Evolutionary conservation across 2,888 invertebrate species (phyloP).

Genomic region (Leptopilina syphax): DNA sequence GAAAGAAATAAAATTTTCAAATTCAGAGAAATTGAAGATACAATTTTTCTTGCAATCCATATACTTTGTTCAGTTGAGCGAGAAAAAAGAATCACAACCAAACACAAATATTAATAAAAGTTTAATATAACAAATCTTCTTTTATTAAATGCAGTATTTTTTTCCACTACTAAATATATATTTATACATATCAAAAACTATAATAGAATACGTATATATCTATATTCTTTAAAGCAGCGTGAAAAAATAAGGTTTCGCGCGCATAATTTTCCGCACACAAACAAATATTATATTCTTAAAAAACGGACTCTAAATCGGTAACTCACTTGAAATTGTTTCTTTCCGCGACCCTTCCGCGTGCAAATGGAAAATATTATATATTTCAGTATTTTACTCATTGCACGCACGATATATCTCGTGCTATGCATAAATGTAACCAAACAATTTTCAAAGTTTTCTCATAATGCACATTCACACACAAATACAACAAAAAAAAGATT

Average conservation of each 20-base stretch:
- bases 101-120: too few species aligned
- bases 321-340: slow-evolving; percentile 19
- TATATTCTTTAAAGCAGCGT: slow-evolving; percentile 9
- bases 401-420: slow-evolving; percentile 28
- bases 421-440: slow-evolving; percentile 22
- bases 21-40: too few species aligned
- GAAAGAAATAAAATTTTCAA: too few species aligned
- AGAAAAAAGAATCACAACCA: too few species aligned
- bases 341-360: slow-evolving; percentile 28
- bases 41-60: too few species aligned
- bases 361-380: slow-evolving; percentile 19
- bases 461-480: background rate
- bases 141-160: too few species aligned
- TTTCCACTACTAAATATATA: background rate
- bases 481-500: too few species aligned
- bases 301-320: slow-evolving; percentile 22
- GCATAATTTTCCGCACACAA: slow-evolving; percentile 26
- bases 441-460: background rate
- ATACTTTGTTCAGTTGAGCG: too few species aligned
- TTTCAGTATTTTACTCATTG: slow-evolving; percentile 32
- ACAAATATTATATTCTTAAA: background rate
- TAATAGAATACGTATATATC: background rate
- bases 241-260: slow-evolving; percentile 13
- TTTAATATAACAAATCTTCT: too few species aligned
- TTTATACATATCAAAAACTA: slow-evolving; percentile 6